Evolutionary conservation across 2,113 vertebrate species (phyloP).

Genomic region (Passer montanus): DNA sequence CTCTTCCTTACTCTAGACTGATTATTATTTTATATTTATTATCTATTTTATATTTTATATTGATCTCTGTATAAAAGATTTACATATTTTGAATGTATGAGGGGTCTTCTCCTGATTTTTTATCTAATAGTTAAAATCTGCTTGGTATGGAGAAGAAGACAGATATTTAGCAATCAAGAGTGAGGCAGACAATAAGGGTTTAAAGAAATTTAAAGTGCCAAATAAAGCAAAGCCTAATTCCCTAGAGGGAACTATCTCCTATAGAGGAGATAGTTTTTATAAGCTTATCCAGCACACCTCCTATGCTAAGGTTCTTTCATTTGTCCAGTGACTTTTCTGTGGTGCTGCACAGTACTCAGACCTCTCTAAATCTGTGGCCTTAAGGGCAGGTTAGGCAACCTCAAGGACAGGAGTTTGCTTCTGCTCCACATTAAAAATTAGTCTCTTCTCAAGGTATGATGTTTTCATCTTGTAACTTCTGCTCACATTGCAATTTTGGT

Average conservation of each 20-base stretch:
- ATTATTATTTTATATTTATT: not conserved
- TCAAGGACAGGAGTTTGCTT: not conserved
- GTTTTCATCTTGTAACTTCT: not conserved
- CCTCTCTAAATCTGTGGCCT: not conserved
- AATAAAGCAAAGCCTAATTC: not conserved
- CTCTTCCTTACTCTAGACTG: not conserved
- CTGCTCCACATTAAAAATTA: not conserved
- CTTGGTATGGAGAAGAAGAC: not conserved
- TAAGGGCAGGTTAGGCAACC: not conserved
- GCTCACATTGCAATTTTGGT: not conserved
- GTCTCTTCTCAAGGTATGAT: not conserved
- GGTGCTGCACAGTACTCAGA: not conserved
- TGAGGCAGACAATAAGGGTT: not conserved
- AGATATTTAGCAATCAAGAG: not conserved
- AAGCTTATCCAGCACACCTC: not conserved
- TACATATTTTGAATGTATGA: not conserved
- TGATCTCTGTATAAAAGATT: not conserved
- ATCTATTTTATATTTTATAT: not conserved
- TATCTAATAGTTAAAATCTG: not conserved
- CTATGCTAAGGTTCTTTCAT: not conserved
- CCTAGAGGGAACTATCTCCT: too few relatives aligned
- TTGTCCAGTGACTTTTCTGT: not conserved
- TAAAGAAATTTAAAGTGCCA: not conserved
- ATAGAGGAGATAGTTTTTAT: not conserved
- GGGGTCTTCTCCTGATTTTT: accelerated